These are phyloP conservation scores for Larimichthys crocea DNA, from an alignment of 2,113 vertebrate species.

Conservation along the genomic window DNA sequence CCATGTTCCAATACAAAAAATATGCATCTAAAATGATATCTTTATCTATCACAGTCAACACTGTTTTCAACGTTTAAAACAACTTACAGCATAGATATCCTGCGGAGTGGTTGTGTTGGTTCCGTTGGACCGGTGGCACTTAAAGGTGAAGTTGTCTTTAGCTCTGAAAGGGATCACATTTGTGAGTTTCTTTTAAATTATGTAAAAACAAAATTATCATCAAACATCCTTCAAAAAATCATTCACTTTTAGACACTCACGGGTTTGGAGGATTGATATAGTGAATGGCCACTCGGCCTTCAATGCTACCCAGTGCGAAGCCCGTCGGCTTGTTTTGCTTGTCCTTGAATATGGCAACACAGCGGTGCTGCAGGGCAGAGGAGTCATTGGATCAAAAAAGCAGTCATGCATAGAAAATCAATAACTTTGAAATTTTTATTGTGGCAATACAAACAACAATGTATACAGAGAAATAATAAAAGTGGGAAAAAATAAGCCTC, in stretches of 20 bases:
- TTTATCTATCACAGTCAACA: not conserved
- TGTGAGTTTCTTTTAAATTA: not conserved
- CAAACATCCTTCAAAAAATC: too few species aligned
- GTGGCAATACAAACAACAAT: too few species aligned
- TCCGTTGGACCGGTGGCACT: conserved; percentile 99
- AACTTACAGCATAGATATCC: conserved; percentile 96
- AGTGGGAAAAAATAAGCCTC: not conserved
- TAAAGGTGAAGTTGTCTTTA: conserved; percentile 99
- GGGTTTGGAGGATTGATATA: conserved; percentile 99
- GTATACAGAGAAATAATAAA: not conserved
- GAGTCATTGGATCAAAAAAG: not conserved
- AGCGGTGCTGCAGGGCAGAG: conserved; percentile 90
- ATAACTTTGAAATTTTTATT: not conserved
- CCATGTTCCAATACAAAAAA: too few species aligned
- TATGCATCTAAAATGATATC: too few species aligned
- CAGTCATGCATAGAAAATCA: not conserved
- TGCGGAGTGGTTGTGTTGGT: conserved; percentile 98
- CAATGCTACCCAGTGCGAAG: conserved; percentile 98
- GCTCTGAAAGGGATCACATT: conserved; percentile 82
- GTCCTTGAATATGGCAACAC: conserved; percentile 99
- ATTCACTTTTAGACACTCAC: conserved; percentile 84
- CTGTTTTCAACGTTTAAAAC: not conserved
- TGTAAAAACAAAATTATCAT: not conserved
- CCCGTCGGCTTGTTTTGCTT: conserved; percentile 99
- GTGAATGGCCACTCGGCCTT: conserved; percentile 98